Evolutionary conservation across 2,888 invertebrate genomes (phyloP).

Genomic region (Lasioglossum marginatum): DNA sequence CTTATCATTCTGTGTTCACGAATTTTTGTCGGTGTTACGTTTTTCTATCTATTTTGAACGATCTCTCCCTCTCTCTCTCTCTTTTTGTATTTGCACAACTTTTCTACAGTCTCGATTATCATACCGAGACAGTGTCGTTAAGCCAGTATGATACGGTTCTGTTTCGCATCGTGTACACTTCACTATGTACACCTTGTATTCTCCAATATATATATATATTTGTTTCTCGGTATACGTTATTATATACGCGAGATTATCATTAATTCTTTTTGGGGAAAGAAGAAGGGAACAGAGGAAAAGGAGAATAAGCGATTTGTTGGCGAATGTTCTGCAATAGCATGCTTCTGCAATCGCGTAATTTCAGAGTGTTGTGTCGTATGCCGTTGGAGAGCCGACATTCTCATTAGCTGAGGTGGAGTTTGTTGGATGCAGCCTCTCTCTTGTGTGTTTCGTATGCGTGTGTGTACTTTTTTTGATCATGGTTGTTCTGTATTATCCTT

Average conservation of each 20-base stretch:
- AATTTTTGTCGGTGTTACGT: conserved; percentile 24
- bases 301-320: conserved; percentile 33
- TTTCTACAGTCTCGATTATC: conserved; percentile 32
- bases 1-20: conserved; percentile 43
- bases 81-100: conserved; percentile 39
- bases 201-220: neutral
- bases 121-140: conserved; percentile 47
- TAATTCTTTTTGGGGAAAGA: neutral
- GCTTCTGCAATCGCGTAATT: conserved; percentile 65
- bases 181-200: neutral
- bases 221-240: neutral
- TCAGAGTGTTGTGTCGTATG: conserved; percentile 26
- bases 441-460: conserved; percentile 65
- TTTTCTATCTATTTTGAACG: conserved; percentile 15
- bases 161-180: conserved; percentile 1
- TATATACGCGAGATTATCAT: neutral
- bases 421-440: conserved; percentile 26
- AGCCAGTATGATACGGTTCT: conserved; percentile 63
- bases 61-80: neutral
- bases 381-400: conserved; percentile 35
- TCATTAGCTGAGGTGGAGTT: conserved; percentile 34
- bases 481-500: conserved; percentile 57
- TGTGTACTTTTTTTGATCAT: conserved; percentile 42
- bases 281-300: conserved; percentile 4
- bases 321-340: conserved; percentile 75